Conservation (phyloP, 2,888 invertebrate species). For the Lycophotia porphyrea region DNA sequence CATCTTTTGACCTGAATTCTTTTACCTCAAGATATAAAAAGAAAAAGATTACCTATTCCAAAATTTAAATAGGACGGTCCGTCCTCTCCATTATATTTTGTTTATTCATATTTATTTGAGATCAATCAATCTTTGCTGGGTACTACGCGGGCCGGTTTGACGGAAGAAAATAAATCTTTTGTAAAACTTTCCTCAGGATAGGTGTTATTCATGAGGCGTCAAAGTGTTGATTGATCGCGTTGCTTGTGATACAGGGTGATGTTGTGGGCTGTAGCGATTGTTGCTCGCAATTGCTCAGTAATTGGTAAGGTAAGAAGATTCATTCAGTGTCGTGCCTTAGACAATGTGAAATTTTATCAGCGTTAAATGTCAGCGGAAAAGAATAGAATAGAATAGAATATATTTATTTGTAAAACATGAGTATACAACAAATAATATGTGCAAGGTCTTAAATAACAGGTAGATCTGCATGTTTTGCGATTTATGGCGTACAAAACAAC, state of each 20-base stretch:
- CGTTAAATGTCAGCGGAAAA: too few relatives aligned
- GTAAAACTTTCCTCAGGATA: constrained; percentile 86
- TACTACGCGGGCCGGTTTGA: constrained; percentile 77
- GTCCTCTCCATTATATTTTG: constrained; percentile 60
- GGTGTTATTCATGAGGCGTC: constrained; percentile 88
- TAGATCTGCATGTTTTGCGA: too few relatives aligned
- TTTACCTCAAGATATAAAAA: constrained; percentile 12
- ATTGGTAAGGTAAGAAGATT: neutral
- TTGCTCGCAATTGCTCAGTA: constrained; percentile 41
- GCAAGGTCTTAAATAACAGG: too few relatives aligned
- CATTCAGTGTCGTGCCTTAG: neutral
- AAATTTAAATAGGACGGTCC: constrained; percentile 40
- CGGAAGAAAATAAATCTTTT: constrained; percentile 88
- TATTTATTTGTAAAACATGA: too few relatives aligned
- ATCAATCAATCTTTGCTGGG: constrained; percentile 88
- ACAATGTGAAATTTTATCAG: too few relatives aligned
- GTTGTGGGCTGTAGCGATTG: constrained; percentile 50
- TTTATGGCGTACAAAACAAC: too few relatives aligned
- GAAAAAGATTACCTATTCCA: constrained; percentile 39
- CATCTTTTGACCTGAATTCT: constrained; percentile 2
- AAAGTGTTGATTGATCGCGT: constrained; percentile 86
- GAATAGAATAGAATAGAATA: too few relatives aligned
- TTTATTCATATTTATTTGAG: constrained; percentile 84
- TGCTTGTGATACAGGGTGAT: constrained; percentile 68
- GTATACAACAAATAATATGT: too few relatives aligned